Evolutionary conservation across 2,888 invertebrate species (phyloP).

Genomic region (Julus scanicus): DNA sequence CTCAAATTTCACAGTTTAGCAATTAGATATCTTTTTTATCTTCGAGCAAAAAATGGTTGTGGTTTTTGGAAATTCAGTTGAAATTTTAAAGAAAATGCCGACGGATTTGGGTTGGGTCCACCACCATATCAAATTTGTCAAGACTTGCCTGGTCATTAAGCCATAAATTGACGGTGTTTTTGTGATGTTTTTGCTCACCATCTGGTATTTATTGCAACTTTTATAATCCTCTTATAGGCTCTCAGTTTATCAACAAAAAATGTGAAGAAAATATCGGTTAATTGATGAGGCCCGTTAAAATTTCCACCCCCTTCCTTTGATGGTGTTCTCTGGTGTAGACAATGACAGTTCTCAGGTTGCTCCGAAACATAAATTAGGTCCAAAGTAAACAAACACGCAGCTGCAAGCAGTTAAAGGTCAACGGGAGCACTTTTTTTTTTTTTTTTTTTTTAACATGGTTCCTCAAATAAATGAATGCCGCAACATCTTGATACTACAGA

Average conservation of each 20-base stretch:
- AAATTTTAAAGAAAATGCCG: no score
- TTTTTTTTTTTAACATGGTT: not conserved
- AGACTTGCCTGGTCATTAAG: no score
- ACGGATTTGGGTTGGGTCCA: no score
- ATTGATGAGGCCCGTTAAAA: not conserved
- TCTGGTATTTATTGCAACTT: not conserved
- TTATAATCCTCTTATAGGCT: not conserved
- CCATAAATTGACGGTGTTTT: no score
- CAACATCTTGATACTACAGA: no score
- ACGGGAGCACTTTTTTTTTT: not conserved
- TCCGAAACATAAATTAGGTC: not conserved
- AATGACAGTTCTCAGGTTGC: not conserved
- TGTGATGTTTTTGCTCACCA: not conserved
- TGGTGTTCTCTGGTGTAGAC: not conserved
- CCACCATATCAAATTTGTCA: no score
- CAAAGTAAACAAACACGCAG: slow-evolving; percentile 38
- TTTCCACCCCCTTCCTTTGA: not conserved
- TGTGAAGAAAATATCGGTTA: not conserved
- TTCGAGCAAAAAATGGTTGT: no score
- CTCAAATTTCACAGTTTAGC: no score
- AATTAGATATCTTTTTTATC: no score
- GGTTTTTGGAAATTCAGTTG: no score
- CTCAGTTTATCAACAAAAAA: not conserved
- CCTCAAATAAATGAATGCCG: not conserved
- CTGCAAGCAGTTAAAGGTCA: not conserved